phyloP scores from a whole-genome alignment of 2,888 invertebrate genomes.

The Pinctada fucata region DNA sequence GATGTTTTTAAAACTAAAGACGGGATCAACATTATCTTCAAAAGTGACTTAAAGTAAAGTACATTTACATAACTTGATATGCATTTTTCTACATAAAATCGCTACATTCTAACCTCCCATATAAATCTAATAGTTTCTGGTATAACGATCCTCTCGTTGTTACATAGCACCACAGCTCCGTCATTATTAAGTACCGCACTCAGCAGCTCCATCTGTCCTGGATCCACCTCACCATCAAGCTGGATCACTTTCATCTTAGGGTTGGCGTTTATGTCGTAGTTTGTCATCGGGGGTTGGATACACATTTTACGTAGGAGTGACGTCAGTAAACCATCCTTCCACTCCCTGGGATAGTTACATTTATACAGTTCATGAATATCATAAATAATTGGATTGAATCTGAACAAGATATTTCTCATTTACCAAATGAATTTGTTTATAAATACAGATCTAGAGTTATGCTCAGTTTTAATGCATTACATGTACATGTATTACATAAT shows the following conservation, averaged over 20 bases:
- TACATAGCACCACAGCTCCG: conserved; percentile 72
- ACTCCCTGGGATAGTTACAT: conserved; percentile 60
- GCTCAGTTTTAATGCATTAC: not conserved
- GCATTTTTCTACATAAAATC: too few relatives aligned
- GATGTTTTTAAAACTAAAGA: too few relatives aligned
- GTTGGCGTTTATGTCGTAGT: conserved; percentile 55
- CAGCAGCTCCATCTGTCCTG: conserved; percentile 72
- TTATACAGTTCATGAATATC: not conserved
- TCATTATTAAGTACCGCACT: conserved; percentile 67
- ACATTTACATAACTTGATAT: too few relatives aligned
- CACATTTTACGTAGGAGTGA: conserved; percentile 72
- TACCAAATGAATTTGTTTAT: not conserved
- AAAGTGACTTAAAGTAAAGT: too few relatives aligned
- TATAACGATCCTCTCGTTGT: conserved; percentile 72
- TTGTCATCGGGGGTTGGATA: conserved; percentile 55
- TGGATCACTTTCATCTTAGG: conserved; percentile 72
- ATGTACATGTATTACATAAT: not conserved
- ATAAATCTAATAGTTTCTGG: conserved; percentile 72
- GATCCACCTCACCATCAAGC: conserved; percentile 74
- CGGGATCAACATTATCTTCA: too few relatives aligned
- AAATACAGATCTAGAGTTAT: not conserved
- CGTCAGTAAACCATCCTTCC: conserved; percentile 74
- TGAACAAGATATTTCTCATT: too few relatives aligned
- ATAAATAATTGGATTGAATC: too few relatives aligned
- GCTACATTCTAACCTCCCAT: conserved; percentile 77